phyloP scores from a whole-genome alignment of 2,113 vertebrate genomes.

The Poecile atricapillus region DNA sequence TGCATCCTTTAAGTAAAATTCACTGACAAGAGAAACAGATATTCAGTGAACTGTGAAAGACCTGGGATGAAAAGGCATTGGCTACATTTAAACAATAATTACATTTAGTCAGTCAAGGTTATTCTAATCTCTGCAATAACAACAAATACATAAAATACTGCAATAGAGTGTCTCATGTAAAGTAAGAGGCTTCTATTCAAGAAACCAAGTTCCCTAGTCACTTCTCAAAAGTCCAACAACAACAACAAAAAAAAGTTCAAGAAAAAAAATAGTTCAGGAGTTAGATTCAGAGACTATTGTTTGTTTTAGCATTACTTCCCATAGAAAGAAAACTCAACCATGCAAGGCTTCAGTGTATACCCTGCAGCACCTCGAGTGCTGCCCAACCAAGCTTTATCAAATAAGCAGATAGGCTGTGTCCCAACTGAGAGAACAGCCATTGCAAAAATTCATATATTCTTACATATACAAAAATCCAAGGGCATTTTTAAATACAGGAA shows the following conservation, averaged over 20 bases:
- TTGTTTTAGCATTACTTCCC: neutral
- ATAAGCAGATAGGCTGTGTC: neutral
- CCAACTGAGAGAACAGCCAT: neutral
- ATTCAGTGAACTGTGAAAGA: neutral
- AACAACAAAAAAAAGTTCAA: neutral
- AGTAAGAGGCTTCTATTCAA: neutral
- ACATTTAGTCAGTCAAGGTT: neutral
- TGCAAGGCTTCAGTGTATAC: neutral
- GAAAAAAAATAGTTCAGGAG: neutral
- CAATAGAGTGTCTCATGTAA: neutral
- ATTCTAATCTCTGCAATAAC: neutral
- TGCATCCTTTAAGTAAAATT: neutral
- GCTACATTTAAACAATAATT: neutral
- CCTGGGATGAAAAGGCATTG: neutral
- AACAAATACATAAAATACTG: neutral
- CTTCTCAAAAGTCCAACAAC: neutral
- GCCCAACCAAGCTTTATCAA: neutral
- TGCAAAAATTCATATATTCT: neutral
- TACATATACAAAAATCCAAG: neutral
- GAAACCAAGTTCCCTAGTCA: neutral
- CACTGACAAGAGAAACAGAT: neutral
- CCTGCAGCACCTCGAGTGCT: neutral
- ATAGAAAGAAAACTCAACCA: neutral
- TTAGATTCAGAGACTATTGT: neutral
- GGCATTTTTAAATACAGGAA: neutral